A percentile compares a stretch with the other conserved stretches of the same genome.
Evolutionary conservation across 1,140 invertebrate species (phyloP).

Genomic region (Ctenoplectra terminalis): DNA sequence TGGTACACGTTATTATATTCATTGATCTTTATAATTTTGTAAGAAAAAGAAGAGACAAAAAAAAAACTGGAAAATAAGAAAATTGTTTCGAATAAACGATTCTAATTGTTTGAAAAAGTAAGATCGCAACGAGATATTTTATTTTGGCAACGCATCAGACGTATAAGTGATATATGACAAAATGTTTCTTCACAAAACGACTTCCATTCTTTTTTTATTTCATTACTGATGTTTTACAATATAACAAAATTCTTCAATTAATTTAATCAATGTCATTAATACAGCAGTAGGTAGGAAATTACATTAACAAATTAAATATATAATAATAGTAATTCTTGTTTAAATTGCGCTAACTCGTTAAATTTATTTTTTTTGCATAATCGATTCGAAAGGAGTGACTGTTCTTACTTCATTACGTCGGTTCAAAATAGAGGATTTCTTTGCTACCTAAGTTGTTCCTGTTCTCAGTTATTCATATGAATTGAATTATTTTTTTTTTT

Average conservation of each 20-base stretch:
- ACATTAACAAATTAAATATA: slow-evolving; percentile 68
- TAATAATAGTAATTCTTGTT: slow-evolving; percentile 64
- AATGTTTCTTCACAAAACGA: slow-evolving; percentile 72
- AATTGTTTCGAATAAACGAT: slow-evolving; percentile 24
- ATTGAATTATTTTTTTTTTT: slow-evolving; percentile 26
- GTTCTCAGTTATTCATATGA: slow-evolving; percentile 56
- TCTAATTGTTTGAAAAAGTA: neutral
- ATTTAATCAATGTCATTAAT: slow-evolving; percentile 63
- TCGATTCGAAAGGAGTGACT: slow-evolving; percentile 61
- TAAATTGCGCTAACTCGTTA: slow-evolving; percentile 68
- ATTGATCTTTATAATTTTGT: slow-evolving; percentile 12
- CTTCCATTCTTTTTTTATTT: slow-evolving; percentile 74
- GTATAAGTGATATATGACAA: slow-evolving; percentile 27
- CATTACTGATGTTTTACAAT: slow-evolving; percentile 72
- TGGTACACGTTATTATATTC: neutral
- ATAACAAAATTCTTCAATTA: slow-evolving; percentile 67
- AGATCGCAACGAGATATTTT: slow-evolving; percentile 11
- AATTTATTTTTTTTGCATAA: slow-evolving; percentile 62
- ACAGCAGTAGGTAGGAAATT: slow-evolving; percentile 63
- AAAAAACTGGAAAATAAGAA: neutral
- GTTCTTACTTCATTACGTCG: slow-evolving; percentile 66
- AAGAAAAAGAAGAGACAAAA: neutral
- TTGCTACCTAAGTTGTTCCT: slow-evolving; percentile 67
- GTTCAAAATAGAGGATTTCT: slow-evolving; percentile 70
- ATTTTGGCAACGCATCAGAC: slow-evolving; percentile 32